Percentiles rank a stretch among this genome's conserved stretches.
Conservation (phyloP, 2,797 vertebrate species). For the Argentina silus region DNA sequence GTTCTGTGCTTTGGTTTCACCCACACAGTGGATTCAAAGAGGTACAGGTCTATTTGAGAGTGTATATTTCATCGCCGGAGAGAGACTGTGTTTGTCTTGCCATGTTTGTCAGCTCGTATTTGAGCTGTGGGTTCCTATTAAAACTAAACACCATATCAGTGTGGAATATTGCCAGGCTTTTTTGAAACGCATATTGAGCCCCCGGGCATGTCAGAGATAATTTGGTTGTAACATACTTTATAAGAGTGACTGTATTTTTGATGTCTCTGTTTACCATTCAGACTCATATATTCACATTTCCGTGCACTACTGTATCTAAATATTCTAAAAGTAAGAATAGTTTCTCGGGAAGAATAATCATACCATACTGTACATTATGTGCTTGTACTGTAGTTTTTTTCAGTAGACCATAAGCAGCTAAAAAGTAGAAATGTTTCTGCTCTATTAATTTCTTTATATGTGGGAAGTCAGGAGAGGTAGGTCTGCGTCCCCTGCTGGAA, state of each 20-base stretch:
- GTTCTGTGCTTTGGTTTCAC: conserved; percentile 93
- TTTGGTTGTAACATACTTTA: conserved; percentile 74
- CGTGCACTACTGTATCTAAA: conserved; percentile 26
- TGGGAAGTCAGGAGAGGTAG: too few relatives aligned
- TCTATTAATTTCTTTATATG: too few relatives aligned
- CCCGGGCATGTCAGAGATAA: conserved; percentile 72
- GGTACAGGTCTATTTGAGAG: conserved; percentile 84
- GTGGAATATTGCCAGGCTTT: conserved; percentile 79
- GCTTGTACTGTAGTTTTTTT: too few relatives aligned
- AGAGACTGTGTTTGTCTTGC: conserved; percentile 84
- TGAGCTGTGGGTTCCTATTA: conserved; percentile 80
- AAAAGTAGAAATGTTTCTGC: too few relatives aligned
- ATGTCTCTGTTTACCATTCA: conserved; percentile 68
- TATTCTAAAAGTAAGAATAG: conserved; percentile 42
- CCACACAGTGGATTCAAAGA: conserved; percentile 88
- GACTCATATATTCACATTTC: conserved; percentile 68
- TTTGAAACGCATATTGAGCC: conserved; percentile 76
- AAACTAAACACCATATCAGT: conserved; percentile 84
- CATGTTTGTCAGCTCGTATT: conserved; percentile 81
- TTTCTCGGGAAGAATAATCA: neutral
- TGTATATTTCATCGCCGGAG: conserved; percentile 80
- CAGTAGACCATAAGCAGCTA: too few relatives aligned
- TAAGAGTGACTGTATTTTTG: conserved; percentile 63
- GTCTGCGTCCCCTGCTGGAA: conserved; percentile 10
- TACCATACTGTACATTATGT: neutral